Base-by-base conservation (phyloP, 2,797 vertebrate genomes). In the Eutrigla gurnardus region DNA sequence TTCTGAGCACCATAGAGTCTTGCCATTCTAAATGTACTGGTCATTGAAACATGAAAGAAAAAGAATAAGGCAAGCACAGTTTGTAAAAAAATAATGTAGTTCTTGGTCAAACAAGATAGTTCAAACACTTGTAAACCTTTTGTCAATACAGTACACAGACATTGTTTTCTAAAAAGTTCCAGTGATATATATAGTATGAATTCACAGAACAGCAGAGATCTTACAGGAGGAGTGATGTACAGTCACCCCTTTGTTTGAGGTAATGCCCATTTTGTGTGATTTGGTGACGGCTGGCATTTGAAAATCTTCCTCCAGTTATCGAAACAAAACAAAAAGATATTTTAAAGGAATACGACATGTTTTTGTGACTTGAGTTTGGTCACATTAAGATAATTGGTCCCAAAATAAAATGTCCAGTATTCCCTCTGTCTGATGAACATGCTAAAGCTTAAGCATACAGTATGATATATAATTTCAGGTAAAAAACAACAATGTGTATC, bases 81-180 rank as follows among this genome's bases (percentile, higher is more conserved):
- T 76, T 65, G 46, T 70, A 52, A 80, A 36, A 47, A 73, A 60
- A 64, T 17, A 58, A 52, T 40, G 58, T 70, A 78, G 72, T 72
- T 81, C 47, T 62, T 53, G 60, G 68, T 85, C n/a, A 81, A 77
- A 86, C 49, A 55, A 77, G 60, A 72, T 58, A 80, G 25, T 70
- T 47, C 42, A 76, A 70, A 78, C 45, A 85, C 74, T 65, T 92
- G 90, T 94, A 94, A 94, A 93, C 92, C 86, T 90, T 86, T 86
- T 74, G 18, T 86, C 7, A 43, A 81, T 91, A 91, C 90, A 93
- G 88, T 92, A 92, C 83, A 46, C 68, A 65, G 74, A 86, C 68
- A 77, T 65, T 54, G 69, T 72, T 60, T 73, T 77, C 47, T 66
- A 73, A 77, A 80, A 78, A 25, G 74, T 77, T 90, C 86, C 85